phyloP scores from a whole-genome alignment of 2,888 invertebrate species.

The Anthophora plumipes region DNA sequence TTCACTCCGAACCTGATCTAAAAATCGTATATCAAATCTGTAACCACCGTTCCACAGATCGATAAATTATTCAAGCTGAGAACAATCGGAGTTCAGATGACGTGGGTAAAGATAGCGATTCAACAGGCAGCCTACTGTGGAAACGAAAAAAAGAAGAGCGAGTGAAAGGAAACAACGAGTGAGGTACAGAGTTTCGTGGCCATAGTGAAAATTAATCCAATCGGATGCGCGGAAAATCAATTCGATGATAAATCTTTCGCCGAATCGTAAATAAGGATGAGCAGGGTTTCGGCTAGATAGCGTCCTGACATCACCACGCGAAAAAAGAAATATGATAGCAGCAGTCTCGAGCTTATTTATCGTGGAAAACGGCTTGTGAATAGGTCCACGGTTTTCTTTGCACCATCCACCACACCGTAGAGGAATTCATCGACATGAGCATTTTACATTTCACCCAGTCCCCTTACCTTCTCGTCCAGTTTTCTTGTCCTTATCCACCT shows the following conservation, averaged over 20 bases:
- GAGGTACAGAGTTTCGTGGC: conserved; percentile 6
- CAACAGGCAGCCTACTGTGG: conserved; percentile 10
- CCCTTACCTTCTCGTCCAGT: neutral
- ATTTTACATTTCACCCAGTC: conserved; percentile 49
- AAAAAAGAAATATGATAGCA: conserved; percentile 79
- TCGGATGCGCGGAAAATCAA: conserved; percentile 74
- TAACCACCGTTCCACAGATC: neutral
- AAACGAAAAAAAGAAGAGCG: neutral
- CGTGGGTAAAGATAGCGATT: neutral
- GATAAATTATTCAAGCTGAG: neutral
- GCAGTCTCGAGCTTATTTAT: conserved; percentile 77
- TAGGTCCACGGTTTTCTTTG: conserved; percentile 9
- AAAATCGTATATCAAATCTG: neutral
- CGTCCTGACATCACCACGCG: conserved; percentile 55
- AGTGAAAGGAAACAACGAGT: neutral
- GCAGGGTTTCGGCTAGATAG: conserved; percentile 46
- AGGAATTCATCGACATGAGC: conserved; percentile 37
- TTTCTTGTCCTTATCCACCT: conserved; percentile 4
- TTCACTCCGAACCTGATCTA: neutral
- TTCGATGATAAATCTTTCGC: conserved; percentile 73
- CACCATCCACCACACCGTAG: conserved; percentile 5
- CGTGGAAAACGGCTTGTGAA: conserved; percentile 61
- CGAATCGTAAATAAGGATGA: conserved; percentile 61
- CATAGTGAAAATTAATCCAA: conserved; percentile 77
- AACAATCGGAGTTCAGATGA: neutral